Evolutionary conservation across 2,113 vertebrate species (phyloP).

Genomic region (Seriola dumerili): DNA sequence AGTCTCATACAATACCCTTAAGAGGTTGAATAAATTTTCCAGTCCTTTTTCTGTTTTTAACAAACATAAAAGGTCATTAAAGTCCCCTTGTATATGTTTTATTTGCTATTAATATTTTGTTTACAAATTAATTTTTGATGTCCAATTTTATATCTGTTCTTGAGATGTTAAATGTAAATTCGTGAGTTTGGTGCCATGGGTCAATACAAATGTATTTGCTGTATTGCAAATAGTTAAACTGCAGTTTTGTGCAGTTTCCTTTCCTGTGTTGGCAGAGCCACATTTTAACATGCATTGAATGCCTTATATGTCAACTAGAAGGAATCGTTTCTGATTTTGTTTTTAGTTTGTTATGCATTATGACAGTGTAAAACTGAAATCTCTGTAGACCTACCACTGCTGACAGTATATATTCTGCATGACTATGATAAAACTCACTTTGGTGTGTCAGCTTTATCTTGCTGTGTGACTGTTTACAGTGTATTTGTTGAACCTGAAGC

Average conservation of each 20-base stretch:
- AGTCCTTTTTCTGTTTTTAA: neutral
- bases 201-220: slow-evolving; percentile 28
- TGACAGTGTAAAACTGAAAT: neutral
- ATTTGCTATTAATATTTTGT: neutral
- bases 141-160: neutral
- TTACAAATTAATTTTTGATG: neutral
- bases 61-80: neutral
- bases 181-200: slow-evolving; percentile 11
- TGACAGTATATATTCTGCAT: neutral
- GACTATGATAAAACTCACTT: slow-evolving; percentile 15
- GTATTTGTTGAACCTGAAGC: neutral
- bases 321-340: neutral
- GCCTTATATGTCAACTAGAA: slow-evolving; percentile 18
- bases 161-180: neutral
- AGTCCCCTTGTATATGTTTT: neutral
- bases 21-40: neutral
- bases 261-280: slow-evolving; percentile 3
- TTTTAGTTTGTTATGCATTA: neutral
- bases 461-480: neutral
- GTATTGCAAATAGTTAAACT: slow-evolving; percentile 18
- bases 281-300: slow-evolving; percentile 11
- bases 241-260: neutral
- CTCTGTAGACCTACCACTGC: neutral
- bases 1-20: neutral
- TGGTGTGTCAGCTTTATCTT: neutral